Percentiles rank a stretch among this genome's conserved stretches.
phyloP scores from a whole-genome alignment of 2,888 invertebrate species.

The Drosophila anomelani region DNA sequence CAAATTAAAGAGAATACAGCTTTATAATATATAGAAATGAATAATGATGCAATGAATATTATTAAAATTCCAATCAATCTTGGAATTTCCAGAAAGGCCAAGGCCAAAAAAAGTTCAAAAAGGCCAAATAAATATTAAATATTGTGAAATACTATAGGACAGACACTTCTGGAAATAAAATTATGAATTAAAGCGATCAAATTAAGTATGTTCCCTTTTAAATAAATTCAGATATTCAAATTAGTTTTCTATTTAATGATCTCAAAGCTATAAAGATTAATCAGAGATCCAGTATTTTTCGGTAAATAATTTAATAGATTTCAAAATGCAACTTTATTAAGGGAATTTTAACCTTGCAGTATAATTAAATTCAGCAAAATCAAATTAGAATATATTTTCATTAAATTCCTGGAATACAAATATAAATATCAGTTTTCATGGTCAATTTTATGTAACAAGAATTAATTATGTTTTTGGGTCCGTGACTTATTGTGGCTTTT shows the following conservation, averaged over 20 bases:
- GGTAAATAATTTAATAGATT: background rate
- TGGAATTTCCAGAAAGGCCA: constrained; percentile 2
- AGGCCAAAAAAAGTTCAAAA: background rate
- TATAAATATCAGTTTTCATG: background rate
- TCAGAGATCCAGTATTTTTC: background rate
- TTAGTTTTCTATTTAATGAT: too few relatives aligned
- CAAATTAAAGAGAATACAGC: background rate
- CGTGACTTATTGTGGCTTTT: constrained; percentile 2
- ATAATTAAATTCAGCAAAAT: background rate
- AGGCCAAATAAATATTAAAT: background rate
- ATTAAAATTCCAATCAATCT: background rate
- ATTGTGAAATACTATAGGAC: background rate
- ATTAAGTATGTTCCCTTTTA: background rate
- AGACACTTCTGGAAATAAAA: background rate
- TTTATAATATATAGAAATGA: background rate
- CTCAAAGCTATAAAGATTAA: background rate
- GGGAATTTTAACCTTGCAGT: background rate
- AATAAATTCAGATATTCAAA: too few relatives aligned
- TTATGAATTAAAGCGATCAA: background rate
- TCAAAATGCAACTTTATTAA: background rate
- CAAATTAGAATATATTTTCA: too few relatives aligned
- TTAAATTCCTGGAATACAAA: background rate
- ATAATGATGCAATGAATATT: background rate
- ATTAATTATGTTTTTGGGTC: background rate
- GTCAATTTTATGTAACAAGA: too few relatives aligned